Conservation (phyloP, 1,140 invertebrate species). For the Aphidius ervi region DNA sequence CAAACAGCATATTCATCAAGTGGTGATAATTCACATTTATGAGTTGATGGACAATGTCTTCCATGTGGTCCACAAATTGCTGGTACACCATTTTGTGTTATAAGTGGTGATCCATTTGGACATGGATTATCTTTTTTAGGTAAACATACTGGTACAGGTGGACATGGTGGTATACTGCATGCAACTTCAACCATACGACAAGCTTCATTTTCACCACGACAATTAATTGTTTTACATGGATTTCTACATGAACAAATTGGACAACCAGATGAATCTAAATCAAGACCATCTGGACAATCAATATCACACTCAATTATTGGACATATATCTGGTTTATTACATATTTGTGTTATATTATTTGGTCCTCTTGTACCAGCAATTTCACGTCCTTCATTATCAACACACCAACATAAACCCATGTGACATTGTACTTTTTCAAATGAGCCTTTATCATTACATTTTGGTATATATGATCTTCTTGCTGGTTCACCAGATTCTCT, state of each 20-base stretch:
- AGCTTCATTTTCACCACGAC: slow-evolving; percentile 66
- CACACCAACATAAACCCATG: slow-evolving; percentile 82
- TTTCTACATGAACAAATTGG: slow-evolving; percentile 72
- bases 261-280: slow-evolving; percentile 63
- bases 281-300: slow-evolving; percentile 65
- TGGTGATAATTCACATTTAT: slow-evolving; percentile 78
- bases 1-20: slow-evolving; percentile 75
- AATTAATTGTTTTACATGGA: slow-evolving; percentile 70
- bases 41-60: slow-evolving; percentile 72
- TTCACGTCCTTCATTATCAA: slow-evolving; percentile 78
- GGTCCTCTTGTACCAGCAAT: slow-evolving; percentile 59
- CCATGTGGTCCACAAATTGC: slow-evolving; percentile 70
- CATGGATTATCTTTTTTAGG: slow-evolving; percentile 74
- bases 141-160: slow-evolving; percentile 73
- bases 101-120: slow-evolving; percentile 62
- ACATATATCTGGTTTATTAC: slow-evolving; percentile 56
- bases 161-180: slow-evolving; percentile 61
- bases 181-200: slow-evolving; percentile 59
- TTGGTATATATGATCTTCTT: slow-evolving; percentile 71
- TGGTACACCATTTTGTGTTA: slow-evolving; percentile 53
- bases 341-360: slow-evolving; percentile 38
- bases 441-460: slow-evolving; percentile 70
- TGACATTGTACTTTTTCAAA: slow-evolving; percentile 80
- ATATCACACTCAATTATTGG: slow-evolving; percentile 59
- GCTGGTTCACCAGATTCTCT: slow-evolving; percentile 72